phyloP scores from a whole-genome alignment of 2,888 invertebrate species.

The Malthinus seriepunctatus region DNA sequence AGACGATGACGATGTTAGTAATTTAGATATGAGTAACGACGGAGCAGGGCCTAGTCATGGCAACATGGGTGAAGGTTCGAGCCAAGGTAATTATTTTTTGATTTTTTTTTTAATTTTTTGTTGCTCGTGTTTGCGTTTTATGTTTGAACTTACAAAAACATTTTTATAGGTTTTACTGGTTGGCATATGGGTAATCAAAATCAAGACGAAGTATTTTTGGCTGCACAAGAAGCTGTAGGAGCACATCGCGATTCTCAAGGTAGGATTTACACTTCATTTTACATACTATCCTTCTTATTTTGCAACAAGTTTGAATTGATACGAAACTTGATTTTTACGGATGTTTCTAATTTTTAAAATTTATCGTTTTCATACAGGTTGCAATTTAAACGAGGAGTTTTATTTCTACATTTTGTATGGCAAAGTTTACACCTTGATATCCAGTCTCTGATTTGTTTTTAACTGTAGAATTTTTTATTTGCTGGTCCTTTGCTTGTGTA shows the following conservation, averaged over 20 bases:
- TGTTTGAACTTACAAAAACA: constrained; percentile 11
- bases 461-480: constrained; percentile 43
- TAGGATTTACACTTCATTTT: constrained; percentile 62
- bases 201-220: constrained; percentile 85
- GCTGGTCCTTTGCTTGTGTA: constrained; percentile 39
- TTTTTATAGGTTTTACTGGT: constrained; percentile 73
- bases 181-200: constrained; percentile 83
- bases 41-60: constrained; percentile 70
- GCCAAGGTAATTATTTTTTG: constrained; percentile 62
- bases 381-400: constrained; percentile 30
- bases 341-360: constrained; percentile 12
- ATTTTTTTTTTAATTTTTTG: no score
- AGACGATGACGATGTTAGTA: constrained; percentile 77
- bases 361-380: constrained; percentile 7
- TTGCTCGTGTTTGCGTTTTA: background rate
- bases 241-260: constrained; percentile 90
- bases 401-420: constrained; percentile 46
- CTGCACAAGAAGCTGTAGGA: constrained; percentile 76
- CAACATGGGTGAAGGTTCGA: constrained; percentile 71
- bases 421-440: constrained; percentile 51
- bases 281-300: constrained; percentile 24
- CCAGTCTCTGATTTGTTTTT: constrained; percentile 53
- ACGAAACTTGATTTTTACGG: constrained; percentile 7
- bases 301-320: constrained; percentile 32
- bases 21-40: constrained; percentile 73